These are phyloP conservation scores for Hapalemur alaotrensis DNA, from an alignment of 2,797 vertebrate genomes.

Conservation along the genomic window DNA sequence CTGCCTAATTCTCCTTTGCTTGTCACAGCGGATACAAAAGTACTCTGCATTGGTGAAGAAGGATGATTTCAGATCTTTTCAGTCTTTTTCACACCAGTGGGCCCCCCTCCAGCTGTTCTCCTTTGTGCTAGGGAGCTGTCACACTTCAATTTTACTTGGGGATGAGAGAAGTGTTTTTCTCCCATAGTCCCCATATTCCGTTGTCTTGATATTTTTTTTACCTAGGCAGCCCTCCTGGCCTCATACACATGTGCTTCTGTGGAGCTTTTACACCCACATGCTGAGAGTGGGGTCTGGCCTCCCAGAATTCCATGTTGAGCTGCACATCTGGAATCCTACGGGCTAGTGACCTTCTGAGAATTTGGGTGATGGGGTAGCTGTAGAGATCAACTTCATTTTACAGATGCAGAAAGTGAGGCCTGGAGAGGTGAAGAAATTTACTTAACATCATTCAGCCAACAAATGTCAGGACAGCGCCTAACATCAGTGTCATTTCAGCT, in stretches of 20 bases:
- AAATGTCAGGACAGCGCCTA: neutral
- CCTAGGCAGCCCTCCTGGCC: no score
- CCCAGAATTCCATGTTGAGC: neutral
- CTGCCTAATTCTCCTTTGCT: neutral
- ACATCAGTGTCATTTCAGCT: neutral
- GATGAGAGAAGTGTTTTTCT: neutral
- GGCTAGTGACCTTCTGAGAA: neutral
- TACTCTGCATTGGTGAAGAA: neutral
- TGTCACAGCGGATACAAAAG: neutral
- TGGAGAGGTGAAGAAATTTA: neutral
- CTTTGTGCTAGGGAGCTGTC: neutral
- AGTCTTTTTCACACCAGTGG: neutral
- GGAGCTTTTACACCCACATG: neutral
- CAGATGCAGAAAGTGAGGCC: neutral
- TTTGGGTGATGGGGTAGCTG: neutral
- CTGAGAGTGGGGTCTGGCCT: neutral
- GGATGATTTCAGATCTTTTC: no score
- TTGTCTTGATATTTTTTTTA: neutral
- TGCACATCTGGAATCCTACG: neutral
- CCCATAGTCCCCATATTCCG: neutral
- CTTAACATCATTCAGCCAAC: neutral
- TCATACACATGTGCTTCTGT: neutral
- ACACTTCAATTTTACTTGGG: neutral
- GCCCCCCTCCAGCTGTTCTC: neutral
- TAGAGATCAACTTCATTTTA: neutral